phyloP scores from a whole-genome alignment of 2,888 invertebrate species.

The Lasioglossum calceatum region DNA sequence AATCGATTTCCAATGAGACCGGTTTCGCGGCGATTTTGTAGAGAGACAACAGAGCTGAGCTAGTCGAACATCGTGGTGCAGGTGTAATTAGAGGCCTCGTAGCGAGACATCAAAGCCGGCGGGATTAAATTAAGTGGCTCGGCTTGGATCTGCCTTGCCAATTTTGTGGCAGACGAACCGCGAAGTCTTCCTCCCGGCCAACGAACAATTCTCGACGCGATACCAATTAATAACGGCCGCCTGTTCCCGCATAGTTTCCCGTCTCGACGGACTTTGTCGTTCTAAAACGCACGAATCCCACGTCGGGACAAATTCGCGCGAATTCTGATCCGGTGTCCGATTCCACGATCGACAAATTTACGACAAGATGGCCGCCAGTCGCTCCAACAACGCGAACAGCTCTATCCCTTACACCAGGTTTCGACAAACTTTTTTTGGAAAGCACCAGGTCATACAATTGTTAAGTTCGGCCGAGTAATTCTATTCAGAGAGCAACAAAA shows the following conservation, averaged over 20 bases:
- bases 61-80: not conserved
- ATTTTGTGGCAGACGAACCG: constrained; percentile 68
- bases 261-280: constrained; percentile 12
- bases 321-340: not conserved
- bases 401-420: not conserved
- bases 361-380: not conserved
- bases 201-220: constrained; percentile 29
- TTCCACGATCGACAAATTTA: not conserved
- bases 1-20: not conserved
- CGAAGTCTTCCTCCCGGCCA: constrained; percentile 35
- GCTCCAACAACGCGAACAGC: not conserved
- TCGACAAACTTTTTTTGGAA: too few relatives aligned
- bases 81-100: constrained; percentile 32
- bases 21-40: not conserved
- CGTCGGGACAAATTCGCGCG: not conserved
- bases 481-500: too few relatives aligned
- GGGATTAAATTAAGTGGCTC: constrained; percentile 73
- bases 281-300: not conserved
- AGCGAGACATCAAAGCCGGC: constrained; percentile 28
- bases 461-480: too few relatives aligned
- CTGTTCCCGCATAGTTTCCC: constrained; percentile 4
- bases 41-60: not conserved
- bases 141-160: constrained; percentile 65
- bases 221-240: constrained; percentile 37
- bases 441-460: too few relatives aligned